Base-by-base conservation (phyloP, 2,888 invertebrate species). In the Trisateles emortualis region DNA sequence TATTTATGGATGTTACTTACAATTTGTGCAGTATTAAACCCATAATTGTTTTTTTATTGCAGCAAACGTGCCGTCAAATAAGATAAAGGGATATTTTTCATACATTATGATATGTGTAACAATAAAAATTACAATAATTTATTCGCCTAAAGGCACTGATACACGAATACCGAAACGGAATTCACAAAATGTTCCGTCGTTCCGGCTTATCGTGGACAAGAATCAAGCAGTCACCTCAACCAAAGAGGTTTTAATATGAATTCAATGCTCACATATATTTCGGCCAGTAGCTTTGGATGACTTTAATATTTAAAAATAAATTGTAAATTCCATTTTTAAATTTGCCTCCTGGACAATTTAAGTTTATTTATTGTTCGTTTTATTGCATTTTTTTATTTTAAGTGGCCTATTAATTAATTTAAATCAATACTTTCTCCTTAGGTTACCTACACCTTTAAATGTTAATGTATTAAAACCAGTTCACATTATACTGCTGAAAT, bases 191-290 rank as follows among this genome's bases (percentile, higher is more conserved):
- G 26, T 56, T 42, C 9, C 47, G 14, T 30, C 50, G 44, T 42
- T 59, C 30, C 19, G 39, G 50, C 64, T 74, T 73, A 73, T 73
- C 72, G 44, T 26, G 43, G 6, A 52, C 46, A 56, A 50, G 39
- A 35, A 74, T 72, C 75, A 32, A 36, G 19, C 39, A 33, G 38
- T 46, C 42, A 50, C 44, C 52, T 50, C 53, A 43, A 48, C 9
- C 32, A 54, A 51, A 35, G 24, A 43, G 32, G 17, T 36, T 61
- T 50, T 22, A 64, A 59, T 56, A 52, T 56, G 54, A 72, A 72
- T 72, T 76, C 60, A 69, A 68, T 73, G 67, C 61, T 48, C 38
- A 40, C 58, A 58, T 54, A 58, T 54, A 66, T 54, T 62, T 55
- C 33, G 39, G 47, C 24, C 39, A 41, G 49, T 16, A 52, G 52